Percentiles rank a stretch among this genome's conserved stretches.
Evolutionary conservation across 2,113 vertebrate genomes (phyloP).

Genomic region (Cynocephalus volans): DNA sequence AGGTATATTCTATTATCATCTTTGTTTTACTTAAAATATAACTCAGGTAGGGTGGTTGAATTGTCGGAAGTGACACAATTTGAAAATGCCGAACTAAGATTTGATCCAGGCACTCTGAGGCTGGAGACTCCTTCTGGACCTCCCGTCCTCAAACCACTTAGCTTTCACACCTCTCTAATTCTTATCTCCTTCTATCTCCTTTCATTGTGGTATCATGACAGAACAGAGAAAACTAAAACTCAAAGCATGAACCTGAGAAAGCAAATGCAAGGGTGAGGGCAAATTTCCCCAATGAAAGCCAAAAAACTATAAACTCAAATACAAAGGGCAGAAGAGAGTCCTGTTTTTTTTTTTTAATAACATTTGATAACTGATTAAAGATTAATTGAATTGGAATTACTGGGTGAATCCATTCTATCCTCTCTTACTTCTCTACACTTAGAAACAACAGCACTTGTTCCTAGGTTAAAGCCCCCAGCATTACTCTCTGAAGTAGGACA

Average conservation of each 20-base stretch:
- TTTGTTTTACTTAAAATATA: not conserved
- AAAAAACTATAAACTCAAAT: not conserved
- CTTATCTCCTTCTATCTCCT: not conserved
- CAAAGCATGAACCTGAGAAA: not conserved
- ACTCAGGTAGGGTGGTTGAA: not conserved
- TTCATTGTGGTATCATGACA: not conserved
- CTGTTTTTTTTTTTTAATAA: not conserved
- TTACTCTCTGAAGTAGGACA: not conserved
- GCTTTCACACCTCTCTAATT: not conserved
- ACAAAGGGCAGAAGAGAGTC: not conserved
- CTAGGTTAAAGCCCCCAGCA: not conserved
- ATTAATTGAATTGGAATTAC: not conserved
- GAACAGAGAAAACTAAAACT: not conserved
- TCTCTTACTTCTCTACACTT: not conserved
- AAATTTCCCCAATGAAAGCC: not conserved
- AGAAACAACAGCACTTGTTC: not conserved
- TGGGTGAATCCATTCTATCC: not conserved
- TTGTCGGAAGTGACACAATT: not conserved
- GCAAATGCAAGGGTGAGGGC: not conserved
- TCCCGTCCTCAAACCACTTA: not conserved
- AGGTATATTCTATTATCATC: not conserved
- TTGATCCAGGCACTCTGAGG: not conserved
- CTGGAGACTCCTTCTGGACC: not conserved
- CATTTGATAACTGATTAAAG: not conserved
- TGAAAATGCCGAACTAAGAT: not conserved